Evolutionary conservation across 2,113 vertebrate species (phyloP).

Genomic region (Toxostoma redivivum): DNA sequence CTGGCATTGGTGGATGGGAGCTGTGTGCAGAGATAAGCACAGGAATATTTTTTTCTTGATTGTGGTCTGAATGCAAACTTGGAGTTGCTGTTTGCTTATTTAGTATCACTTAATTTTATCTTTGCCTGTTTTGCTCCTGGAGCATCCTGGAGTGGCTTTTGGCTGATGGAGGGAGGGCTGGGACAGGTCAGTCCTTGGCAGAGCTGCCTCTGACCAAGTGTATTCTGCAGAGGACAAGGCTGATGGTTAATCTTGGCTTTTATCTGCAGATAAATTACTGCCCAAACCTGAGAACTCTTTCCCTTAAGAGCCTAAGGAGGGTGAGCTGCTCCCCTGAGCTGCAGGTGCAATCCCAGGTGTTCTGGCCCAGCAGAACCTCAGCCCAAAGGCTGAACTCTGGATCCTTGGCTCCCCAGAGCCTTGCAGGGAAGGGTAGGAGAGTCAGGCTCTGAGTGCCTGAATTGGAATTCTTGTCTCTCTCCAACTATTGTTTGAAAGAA

Average conservation of each 20-base stretch:
- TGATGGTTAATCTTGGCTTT: background rate
- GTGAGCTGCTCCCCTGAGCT: background rate
- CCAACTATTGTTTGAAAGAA: background rate
- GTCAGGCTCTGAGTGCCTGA: background rate
- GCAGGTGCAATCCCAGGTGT: background rate
- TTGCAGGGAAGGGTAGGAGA: background rate
- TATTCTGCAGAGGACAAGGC: background rate
- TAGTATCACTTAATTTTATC: background rate
- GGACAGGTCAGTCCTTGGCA: background rate
- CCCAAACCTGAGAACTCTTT: background rate
- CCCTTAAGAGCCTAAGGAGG: background rate
- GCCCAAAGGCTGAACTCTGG: rapidly evolving
- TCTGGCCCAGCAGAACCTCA: background rate
- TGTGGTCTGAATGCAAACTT: background rate
- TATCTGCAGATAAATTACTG: background rate
- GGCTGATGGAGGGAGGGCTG: background rate
- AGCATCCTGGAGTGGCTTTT: background rate
- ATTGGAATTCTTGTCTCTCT: background rate
- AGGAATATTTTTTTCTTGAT: background rate
- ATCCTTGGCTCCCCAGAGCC: background rate
- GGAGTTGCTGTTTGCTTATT: background rate
- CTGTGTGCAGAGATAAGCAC: constrained; percentile 11
- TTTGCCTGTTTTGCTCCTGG: background rate
- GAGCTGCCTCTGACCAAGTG: background rate
- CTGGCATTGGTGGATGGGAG: background rate